A percentile compares a stretch with the other conserved stretches of the same genome.
Evolutionary conservation across 2,113 vertebrate genomes (phyloP).

Genomic region (Salminus brasiliensis): DNA sequence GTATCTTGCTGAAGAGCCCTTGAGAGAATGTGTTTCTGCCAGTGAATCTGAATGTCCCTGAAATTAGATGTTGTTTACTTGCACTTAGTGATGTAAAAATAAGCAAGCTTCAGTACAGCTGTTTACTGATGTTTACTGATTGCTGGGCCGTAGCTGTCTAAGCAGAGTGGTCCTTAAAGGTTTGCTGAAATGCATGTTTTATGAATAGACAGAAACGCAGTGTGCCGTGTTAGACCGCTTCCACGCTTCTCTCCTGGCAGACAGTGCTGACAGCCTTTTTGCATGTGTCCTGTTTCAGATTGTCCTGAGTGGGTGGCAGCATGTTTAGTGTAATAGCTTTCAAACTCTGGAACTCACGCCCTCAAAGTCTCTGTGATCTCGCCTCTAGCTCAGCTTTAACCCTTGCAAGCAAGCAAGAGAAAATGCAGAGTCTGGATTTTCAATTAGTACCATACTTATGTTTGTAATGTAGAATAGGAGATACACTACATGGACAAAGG

Average conservation of each 20-base stretch:
- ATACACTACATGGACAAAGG: no score
- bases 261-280: not conserved
- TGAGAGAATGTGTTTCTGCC: conserved; percentile 27
- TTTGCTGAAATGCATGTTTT: conserved; percentile 1
- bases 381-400: not conserved
- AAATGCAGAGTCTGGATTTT: no score
- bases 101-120: conserved; percentile 29
- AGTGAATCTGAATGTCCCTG: conserved; percentile 18
- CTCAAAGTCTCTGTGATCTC: not conserved
- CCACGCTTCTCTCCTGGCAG: not conserved
- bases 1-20: conserved; percentile 12
- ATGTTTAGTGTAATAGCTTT: not conserved
- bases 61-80: conserved; percentile 33
- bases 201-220: not conserved
- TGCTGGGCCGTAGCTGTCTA: not conserved
- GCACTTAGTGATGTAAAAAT: not conserved
- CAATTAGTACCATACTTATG: no score
- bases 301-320: not conserved
- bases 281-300: not conserved
- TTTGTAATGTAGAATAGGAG: no score
- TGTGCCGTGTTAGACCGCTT: not conserved
- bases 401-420: not conserved
- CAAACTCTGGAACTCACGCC: no score
- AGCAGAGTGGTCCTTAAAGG: conserved; percentile 1
- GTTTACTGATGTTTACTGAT: conserved; percentile 23